A percentile compares a stretch with the other conserved stretches of the same genome.
Conservation (phyloP, 2,888 invertebrate species). For the Monopis laevigella region DNA sequence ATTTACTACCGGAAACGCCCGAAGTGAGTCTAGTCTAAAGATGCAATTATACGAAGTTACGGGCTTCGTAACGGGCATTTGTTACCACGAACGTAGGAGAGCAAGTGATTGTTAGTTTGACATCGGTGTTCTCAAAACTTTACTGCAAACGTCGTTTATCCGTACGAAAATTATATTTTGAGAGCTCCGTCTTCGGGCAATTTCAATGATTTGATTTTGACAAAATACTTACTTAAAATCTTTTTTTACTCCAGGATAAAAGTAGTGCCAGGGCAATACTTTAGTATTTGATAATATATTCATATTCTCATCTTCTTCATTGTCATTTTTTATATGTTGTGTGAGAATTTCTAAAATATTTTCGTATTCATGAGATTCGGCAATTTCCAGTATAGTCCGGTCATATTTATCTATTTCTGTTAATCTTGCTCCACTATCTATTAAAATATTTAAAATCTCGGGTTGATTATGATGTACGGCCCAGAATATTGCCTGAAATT, state of each 20-base stretch:
- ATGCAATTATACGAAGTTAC: no score
- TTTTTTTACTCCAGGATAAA: slow-evolving; percentile 53
- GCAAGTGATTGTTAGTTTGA: no score
- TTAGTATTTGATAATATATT: slow-evolving; percentile 23
- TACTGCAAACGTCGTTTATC: no score
- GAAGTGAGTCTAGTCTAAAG: no score
- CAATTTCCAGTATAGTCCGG: slow-evolving; percentile 61
- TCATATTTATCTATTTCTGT: slow-evolving; percentile 57
- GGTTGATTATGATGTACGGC: slow-evolving; percentile 66
- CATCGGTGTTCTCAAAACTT: no score
- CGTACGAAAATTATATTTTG: no score
- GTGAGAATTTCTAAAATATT: slow-evolving; percentile 54
- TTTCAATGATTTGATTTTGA: not conserved
- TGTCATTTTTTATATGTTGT: slow-evolving; percentile 32
- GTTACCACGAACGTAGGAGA: no score
- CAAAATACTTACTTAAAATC: slow-evolving; percentile 32
- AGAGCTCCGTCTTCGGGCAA: no score
- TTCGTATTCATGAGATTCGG: slow-evolving; percentile 55
- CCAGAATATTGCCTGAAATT: slow-evolving; percentile 70
- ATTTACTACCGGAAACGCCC: no score
- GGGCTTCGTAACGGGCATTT: no score
- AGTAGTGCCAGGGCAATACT: slow-evolving; percentile 53
- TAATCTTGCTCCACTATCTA: slow-evolving; percentile 58
- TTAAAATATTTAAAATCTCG: slow-evolving; percentile 61
- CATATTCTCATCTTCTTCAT: slow-evolving; percentile 26